Base-by-base conservation (phyloP, 2,113 vertebrate genomes). In the Apteryx owenii region DNA sequence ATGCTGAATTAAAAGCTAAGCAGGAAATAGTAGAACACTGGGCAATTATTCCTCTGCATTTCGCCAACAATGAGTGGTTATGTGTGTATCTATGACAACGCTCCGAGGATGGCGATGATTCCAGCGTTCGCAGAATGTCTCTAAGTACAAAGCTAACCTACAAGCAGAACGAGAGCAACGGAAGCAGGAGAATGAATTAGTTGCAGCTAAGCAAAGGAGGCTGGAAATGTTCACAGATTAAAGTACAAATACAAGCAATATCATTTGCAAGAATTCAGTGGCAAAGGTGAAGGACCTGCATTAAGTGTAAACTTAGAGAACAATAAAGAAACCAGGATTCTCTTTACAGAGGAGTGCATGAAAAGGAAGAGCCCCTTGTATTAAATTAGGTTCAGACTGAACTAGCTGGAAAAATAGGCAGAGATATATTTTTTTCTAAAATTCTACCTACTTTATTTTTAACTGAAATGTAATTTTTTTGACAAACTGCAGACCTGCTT, bases 21-120 rank as follows among this genome's bases (percentile, higher is more conserved):
- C 90, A 92, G 90, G 95, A 97, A 97, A 60, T 14, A 88, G 80
- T 9, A 64, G 76, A 94, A 96, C 95, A 96, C 60, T 90, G 76
- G 88, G 23, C 64, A 75, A 60, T 72, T 96, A 9, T 95, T 92
- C 19, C 40, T 64, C 85, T 42, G 5, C 10, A 3, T 83, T 66
- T 46, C 68, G 33, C 9, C 25, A 7, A 88, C 82, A 96, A 64
- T 85, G 70, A 90, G 85, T 56, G 88, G 28, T 50, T 93, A 50
- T 91, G 50, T 94, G 76, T 64, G 97, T 96, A 93, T 93, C 96
- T 96, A 95, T 92, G 95, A 95, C 96, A 96, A 95, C 88, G 2
- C 42, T 33, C 36, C 36, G 9, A 44, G 88, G 72, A 86, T 51
- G 83, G 72, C 66, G 80, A 92, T 85, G 62, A 77, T 65, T 62